These are phyloP conservation scores for Neomicropteryx cornuta DNA, from an alignment of 1,140 invertebrate species.

Conservation along the genomic window DNA sequence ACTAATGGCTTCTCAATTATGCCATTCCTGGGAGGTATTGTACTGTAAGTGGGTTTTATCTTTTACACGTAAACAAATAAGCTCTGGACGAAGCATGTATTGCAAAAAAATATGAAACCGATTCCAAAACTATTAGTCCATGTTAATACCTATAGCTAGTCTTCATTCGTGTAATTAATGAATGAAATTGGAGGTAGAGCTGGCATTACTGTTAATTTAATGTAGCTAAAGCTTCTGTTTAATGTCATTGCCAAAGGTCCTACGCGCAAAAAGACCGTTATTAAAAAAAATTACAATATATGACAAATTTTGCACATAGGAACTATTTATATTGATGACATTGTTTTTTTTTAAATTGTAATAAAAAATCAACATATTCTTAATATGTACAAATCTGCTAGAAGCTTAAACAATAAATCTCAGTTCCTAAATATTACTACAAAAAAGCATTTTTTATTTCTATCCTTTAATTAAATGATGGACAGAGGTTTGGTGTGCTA, in stretches of 20 bases:
- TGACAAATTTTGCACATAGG: constrained; percentile 6
- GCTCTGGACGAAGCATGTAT: too few species aligned
- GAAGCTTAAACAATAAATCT: not conserved
- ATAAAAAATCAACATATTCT: constrained; percentile 1
- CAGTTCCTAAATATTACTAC: not conserved
- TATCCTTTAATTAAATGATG: not conserved
- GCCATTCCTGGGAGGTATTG: constrained; percentile 61
- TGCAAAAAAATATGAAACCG: too few species aligned
- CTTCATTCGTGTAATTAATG: too few species aligned
- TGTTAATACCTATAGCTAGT: too few species aligned
- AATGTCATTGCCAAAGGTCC: too few species aligned
- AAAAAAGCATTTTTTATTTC: not conserved
- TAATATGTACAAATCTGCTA: constrained; percentile 1
- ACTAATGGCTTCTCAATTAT: constrained; percentile 49
- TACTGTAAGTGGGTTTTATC: constrained; percentile 49
- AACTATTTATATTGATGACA: constrained; percentile 4
- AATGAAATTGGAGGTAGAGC: too few species aligned
- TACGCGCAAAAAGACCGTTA: too few species aligned
- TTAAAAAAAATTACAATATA: constrained; percentile 7
- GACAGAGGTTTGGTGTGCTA: too few species aligned
- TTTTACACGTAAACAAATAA: not conserved
- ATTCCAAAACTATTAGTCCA: too few species aligned
- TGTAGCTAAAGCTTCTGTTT: too few species aligned
- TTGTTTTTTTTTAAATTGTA: constrained; percentile 5
- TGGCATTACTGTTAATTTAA: too few species aligned